Conservation (phyloP, 2,888 invertebrate species). For the Abrostola triplasia region DNA sequence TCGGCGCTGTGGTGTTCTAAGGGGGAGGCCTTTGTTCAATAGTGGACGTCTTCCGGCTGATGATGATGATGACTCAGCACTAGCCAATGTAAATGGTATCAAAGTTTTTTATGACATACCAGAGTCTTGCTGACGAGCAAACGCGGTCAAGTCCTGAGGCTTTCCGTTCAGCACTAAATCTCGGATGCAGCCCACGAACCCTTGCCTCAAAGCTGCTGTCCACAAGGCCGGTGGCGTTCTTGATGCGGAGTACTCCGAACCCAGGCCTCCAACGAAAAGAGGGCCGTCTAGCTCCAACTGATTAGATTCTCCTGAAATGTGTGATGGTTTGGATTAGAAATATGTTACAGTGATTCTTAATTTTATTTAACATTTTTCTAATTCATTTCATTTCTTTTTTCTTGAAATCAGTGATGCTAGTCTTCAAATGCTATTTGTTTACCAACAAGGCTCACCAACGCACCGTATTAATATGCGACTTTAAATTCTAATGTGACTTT, state of each 20-base stretch:
- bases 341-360: background rate
- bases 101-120: conserved; percentile 83
- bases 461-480: no score
- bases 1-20: no score
- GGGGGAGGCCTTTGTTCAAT: no score
- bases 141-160: conserved; percentile 95
- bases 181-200: conserved; percentile 97
- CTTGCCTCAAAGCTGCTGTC: conserved; percentile 96
- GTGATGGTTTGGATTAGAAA: background rate
- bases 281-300: conserved; percentile 96
- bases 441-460: no score
- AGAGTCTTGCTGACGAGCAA: conserved; percentile 96
- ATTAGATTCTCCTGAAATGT: conserved; percentile 92
- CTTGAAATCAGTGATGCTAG: no score
- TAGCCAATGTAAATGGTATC: background rate
- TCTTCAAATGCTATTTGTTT: no score
- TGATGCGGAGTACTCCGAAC: conserved; percentile 93
- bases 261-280: conserved; percentile 96
- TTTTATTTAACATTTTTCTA: no score
- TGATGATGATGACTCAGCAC: no score
- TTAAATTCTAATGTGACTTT: no score
- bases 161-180: conserved; percentile 96
- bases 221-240: conserved; percentile 95
- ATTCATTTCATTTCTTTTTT: no score
- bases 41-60: no score